phyloP scores from a whole-genome alignment of 30 jellyfish, hydroid and myxozoan genomes.

The Hydra vulgaris region DNA sequence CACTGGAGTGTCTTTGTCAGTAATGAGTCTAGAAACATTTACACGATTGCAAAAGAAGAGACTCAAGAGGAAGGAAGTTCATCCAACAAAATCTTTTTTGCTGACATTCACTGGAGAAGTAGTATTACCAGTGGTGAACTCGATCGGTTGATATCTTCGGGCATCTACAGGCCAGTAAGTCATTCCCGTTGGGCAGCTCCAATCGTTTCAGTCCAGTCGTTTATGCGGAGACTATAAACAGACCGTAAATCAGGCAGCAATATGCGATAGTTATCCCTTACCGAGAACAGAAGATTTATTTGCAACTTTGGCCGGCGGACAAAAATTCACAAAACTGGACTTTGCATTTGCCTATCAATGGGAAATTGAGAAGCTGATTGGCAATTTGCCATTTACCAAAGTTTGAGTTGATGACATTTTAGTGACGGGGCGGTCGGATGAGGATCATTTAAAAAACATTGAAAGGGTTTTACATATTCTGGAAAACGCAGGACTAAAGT shows the following conservation, averaged over 20 bases:
- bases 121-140: constrained; percentile 23
- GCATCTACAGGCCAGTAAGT: constrained; percentile 5
- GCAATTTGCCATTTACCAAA: too few relatives aligned
- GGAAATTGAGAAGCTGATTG: too few relatives aligned
- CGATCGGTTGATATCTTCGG: constrained; percentile 25
- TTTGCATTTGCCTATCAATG: constrained; percentile 44
- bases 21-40: constrained; percentile 17
- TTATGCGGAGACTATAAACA: constrained; percentile 47
- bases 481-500: too few relatives aligned
- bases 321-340: constrained; percentile 39
- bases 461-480: too few relatives aligned
- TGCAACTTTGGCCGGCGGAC: constrained; percentile 39
- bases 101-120: constrained; percentile 19
- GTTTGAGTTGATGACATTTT: too few relatives aligned
- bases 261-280: constrained; percentile 40
- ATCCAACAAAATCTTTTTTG: constrained; percentile 2
- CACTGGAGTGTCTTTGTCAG: constrained; percentile 25
- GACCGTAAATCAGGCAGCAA: constrained; percentile 38
- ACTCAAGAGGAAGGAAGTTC: neutral
- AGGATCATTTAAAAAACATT: too few relatives aligned
- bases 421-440: too few relatives aligned
- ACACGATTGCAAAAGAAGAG: neutral
- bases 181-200: constrained; percentile 40
- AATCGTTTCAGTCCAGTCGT: constrained; percentile 22
- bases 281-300: constrained; percentile 33